Conservation (phyloP, 2,888 invertebrate species). For the Lithodes maja region DNA sequence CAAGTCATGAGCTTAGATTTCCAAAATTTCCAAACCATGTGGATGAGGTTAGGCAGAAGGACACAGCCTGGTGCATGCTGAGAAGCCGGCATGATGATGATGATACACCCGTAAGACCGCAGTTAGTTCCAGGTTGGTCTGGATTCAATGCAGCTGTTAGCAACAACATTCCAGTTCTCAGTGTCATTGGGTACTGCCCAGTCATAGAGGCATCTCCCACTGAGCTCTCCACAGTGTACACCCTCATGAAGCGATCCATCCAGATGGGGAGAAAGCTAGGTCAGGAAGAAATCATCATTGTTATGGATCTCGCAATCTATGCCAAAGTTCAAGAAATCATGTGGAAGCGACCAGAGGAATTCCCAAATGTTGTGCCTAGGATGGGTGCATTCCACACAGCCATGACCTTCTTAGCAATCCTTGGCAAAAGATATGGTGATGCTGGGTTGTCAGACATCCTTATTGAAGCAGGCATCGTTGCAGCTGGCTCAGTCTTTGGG, state of each 20-base stretch:
- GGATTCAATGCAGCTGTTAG: constrained; percentile 10
- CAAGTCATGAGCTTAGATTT: neutral
- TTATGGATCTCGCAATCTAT: constrained; percentile 7
- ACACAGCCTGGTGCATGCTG: constrained; percentile 20
- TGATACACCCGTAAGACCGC: too few species aligned
- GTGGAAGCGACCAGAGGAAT: neutral
- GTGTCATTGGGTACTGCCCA: constrained; percentile 20
- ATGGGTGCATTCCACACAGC: constrained; percentile 6
- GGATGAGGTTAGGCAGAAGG: constrained; percentile 22
- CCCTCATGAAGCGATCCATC: neutral
- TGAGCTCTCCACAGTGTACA: constrained; percentile 19
- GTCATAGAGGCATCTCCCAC: constrained; percentile 21
- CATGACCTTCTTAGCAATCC: neutral
- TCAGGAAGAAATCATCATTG: constrained; percentile 7
- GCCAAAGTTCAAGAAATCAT: constrained; percentile 9
- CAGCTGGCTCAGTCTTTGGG: constrained; percentile 22
- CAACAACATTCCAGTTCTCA: neutral
- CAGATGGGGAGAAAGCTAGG: constrained; percentile 15
- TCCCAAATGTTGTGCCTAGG: neutral
- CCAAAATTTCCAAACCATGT: constrained; percentile 5
- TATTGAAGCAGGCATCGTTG: constrained; percentile 9
- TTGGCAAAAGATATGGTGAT: constrained; percentile 1
- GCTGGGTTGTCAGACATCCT: neutral
- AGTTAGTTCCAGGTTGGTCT: neutral
- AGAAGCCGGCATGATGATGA: neutral